Evolutionary conservation across 2,113 vertebrate genomes (phyloP), one percentile per base, ranked within the genome.

Genomic region (Drymodes brunneopygia): DNA sequence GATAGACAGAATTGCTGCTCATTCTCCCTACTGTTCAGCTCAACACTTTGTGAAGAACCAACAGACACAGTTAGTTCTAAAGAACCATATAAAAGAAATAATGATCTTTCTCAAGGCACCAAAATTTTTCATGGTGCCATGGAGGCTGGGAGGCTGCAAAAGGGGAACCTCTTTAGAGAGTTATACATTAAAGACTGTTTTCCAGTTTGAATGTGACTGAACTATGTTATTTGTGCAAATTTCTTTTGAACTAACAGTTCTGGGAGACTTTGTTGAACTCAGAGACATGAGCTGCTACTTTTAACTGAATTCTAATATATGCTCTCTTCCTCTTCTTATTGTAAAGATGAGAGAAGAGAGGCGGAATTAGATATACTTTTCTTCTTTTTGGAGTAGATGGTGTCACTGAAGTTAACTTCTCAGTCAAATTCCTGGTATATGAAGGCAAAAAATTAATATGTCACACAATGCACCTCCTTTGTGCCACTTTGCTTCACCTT

Each of bases 271-370:
- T 86, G 51, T 81, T 86, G 61, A 87, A 84, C 72, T 88, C 73
- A 54, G 66, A 42, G 61, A 91, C 53, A 36, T 17, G 16, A 87
- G 61, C 23, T 79, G 40, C 53, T 65, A 71, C 57, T 67, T 95
- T 91, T 92, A 94, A 93, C 36, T 79, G 65, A 87, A 85, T 85
- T 96, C 48, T 87, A 91, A 91, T 93, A 44, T 28, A 29, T 56
- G n/a, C 17, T 95, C 10, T 75, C 27, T 75, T 84, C 28, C 45
- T 72, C 25, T 60, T 84, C 29, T 94, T 11, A 65, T 91, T 89
- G 57, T 85, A 64, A 85, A 85, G 81, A 91, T 93, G 78, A 91
- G 78, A 96, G 73, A 4, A 5, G 36, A 64, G 88, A 80, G 66
- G 66, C 93, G 78, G 73, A 89, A 86, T 79, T 87, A 85, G 22